Percentiles rank a stretch among this genome's conserved stretches.
Conservation (phyloP, 2,113 vertebrate genomes). For the Ramphastos sulfuratus region DNA sequence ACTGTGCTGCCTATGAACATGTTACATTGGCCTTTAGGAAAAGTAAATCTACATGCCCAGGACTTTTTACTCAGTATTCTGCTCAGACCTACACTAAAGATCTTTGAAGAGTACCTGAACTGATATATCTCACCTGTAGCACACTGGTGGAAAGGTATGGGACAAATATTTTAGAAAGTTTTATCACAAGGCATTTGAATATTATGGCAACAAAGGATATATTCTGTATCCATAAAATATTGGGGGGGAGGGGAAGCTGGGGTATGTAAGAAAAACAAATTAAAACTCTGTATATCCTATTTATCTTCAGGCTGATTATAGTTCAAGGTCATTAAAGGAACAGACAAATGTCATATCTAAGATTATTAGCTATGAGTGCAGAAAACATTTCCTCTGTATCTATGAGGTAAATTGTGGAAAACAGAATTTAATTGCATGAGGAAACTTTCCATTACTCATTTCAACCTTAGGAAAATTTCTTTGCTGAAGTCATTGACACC, state of each 20-base stretch:
- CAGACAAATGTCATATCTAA: background rate
- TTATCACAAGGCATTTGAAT: background rate
- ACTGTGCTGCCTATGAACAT: background rate
- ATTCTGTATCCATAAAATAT: background rate
- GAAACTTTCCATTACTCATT: conserved; percentile 7
- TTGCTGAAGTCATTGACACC: background rate
- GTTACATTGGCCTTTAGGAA: background rate
- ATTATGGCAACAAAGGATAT: background rate
- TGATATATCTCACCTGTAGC: background rate
- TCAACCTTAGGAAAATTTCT: conserved; percentile 6
- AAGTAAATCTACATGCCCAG: background rate
- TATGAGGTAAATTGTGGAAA: background rate
- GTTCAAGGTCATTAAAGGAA: conserved; percentile 25
- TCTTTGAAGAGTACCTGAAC: background rate
- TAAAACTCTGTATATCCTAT: background rate
- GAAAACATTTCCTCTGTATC: conserved; percentile 10
- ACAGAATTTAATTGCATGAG: conserved; percentile 2
- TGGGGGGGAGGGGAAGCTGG: background rate
- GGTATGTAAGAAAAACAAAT: background rate
- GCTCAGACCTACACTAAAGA: background rate
- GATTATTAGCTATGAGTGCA: conserved; percentile 13
- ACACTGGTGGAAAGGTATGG: background rate
- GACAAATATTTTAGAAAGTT: background rate
- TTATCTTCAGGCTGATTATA: background rate
- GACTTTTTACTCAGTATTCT: background rate